phyloP scores from a whole-genome alignment of 2,113 vertebrate genomes.

The Corythoichthys intestinalis region DNA sequence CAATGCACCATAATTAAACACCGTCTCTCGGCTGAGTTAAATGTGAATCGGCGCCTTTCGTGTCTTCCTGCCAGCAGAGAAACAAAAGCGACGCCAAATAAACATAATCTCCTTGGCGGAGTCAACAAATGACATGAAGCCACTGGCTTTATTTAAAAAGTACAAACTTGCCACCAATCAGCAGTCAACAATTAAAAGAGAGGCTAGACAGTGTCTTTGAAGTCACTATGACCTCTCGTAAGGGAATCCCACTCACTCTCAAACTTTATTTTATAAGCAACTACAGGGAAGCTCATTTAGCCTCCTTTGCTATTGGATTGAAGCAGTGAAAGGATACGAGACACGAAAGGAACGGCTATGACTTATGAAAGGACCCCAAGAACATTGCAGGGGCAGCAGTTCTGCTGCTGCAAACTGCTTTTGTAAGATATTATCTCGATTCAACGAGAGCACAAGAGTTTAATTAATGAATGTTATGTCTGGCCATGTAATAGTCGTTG shows the following conservation, averaged over 20 bases:
- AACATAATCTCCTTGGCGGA: slow-evolving; percentile 2
- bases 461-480: slow-evolving; percentile 62
- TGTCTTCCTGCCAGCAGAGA: background rate
- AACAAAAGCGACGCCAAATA: background rate
- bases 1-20: background rate
- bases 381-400: slow-evolving; percentile 59
- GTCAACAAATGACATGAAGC: background rate
- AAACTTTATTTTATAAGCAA: background rate
- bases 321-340: slow-evolving; percentile 36
- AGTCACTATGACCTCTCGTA: background rate
- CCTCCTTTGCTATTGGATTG: slow-evolving; percentile 3
- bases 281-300: background rate
- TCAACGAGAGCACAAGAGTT: slow-evolving; percentile 45
- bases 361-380: slow-evolving; percentile 42
- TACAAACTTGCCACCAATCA: background rate
- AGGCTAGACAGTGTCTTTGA: background rate
- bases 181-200: background rate
- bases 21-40: background rate
- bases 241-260: background rate
- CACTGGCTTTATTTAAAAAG: background rate
- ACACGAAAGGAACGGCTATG: slow-evolving; percentile 36
- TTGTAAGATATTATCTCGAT: slow-evolving; percentile 51
- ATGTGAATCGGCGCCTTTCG: background rate
- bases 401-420: slow-evolving; percentile 44
- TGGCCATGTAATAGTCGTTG: slow-evolving; percentile 53